Evolutionary conservation across 92 coral and sea anemone species (phyloP), one percentile per base, ranked within the genome.

Genomic region (Bergia sp.): DNA sequence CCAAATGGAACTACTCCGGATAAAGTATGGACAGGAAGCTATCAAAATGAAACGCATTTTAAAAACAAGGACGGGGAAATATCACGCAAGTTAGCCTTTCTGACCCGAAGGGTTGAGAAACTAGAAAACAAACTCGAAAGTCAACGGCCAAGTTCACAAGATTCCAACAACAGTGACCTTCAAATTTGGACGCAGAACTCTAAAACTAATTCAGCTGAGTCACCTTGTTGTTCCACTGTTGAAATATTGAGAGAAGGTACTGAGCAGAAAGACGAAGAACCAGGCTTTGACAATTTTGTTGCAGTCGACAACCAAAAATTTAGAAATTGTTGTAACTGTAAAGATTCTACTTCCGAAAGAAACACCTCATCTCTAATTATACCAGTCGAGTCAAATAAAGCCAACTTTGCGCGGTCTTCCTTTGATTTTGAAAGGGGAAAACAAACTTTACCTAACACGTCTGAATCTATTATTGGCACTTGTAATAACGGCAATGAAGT

Each of bases 331-430:
- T 41, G 3, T 41, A 41, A 76, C 7, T 85, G 90, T 88, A 90
- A 93, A 37, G 86, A 91, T 37, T 93, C 92, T 37, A 86, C 82
- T 37, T 47, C 84, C 21, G 93, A 92, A 50, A 90, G 92, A 18
- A 90, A 89, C 85, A 87, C 94, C 37, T 88, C 95, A 15, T 86
- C 90, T 84, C 90, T 93, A 36, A 92, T 93, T 82, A 93, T 95
- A 64, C 96, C 98, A 41, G 93, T 93, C 89, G 94, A 93, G 37
- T 73, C 91, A 61, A 90, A 92, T 93, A 92, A 93, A 92, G 93
- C 85, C 47, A 71, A 23, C 37, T 40, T 64, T 15, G 89, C 55
- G 80, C 58, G 87, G 5, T 45, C 78, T 53, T 79, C 91, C 7
- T 81, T 82, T 77, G 90, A 92, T 4, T 81, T 82, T 77, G 90